A percentile compares a stretch with the other conserved stretches of the same genome.
Evolutionary conservation across 2,888 invertebrate species (phyloP).

Genomic region (Thera obeliscata): DNA sequence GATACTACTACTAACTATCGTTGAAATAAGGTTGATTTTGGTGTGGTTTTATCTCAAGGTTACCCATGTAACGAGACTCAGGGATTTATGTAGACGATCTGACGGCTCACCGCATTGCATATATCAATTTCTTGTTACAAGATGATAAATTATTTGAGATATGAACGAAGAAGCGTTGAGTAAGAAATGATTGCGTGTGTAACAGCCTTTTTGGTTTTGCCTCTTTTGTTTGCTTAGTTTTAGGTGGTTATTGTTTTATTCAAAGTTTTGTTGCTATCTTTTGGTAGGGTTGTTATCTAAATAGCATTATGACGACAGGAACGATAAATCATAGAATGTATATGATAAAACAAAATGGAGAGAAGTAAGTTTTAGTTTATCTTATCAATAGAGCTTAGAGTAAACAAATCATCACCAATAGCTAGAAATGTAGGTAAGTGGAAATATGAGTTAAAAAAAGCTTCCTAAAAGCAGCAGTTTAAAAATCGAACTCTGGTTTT

Average conservation of each 20-base stretch:
- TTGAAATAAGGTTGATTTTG: conserved; percentile 45
- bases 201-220: conserved; percentile 24
- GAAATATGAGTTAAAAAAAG: too few relatives aligned
- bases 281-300: conserved; percentile 15
- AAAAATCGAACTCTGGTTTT: too few relatives aligned
- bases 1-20: conserved; percentile 26
- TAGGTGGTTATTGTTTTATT: conserved; percentile 35
- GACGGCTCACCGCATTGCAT: conserved; percentile 57
- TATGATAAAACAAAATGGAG: conserved; percentile 11
- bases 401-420: neutral
- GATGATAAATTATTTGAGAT: conserved; percentile 73
- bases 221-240: conserved; percentile 30
- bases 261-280: conserved; percentile 13
- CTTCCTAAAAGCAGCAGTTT: too few relatives aligned
- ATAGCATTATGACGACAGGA: conserved; percentile 14
- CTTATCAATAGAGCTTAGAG: conserved; percentile 6
- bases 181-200: conserved; percentile 50
- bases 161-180: conserved; percentile 58
- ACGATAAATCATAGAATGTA: conserved; percentile 14
- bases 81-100: conserved; percentile 56
- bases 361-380: neutral
- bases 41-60: conserved; percentile 50
- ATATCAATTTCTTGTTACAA: conserved; percentile 70
- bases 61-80: conserved; percentile 57
- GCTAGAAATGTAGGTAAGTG: too few relatives aligned